Evolutionary conservation across 1,140 invertebrate genomes (phyloP), one percentile per base, ranked within the genome.

Genomic region (Trigoniulus corallinus): DNA sequence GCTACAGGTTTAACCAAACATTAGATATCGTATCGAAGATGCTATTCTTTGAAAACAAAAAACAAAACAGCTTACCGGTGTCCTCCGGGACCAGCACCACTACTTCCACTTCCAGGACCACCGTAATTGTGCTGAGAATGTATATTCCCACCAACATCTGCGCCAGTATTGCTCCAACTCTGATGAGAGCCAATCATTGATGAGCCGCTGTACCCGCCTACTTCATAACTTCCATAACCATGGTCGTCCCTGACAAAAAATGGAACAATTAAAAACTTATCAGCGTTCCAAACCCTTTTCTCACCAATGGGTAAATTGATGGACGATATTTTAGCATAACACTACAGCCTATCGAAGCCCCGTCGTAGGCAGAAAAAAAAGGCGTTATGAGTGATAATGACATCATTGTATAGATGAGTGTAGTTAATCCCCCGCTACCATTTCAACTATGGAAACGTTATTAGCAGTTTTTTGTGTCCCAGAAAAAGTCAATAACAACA

Each of bases 41-140:
- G 7, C 21, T 7, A 24, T 7, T 44, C 12, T 18, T 3, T 7
- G 18, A 26, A 46, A 24, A n/a, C 20, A 1, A 18, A 52, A 53
- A 21, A 41, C 18, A 21, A 39, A 37, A 51, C 13, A 21, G 1
- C 12, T 10, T 24, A 52, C 45, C 42, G 39, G 34, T 55, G 49
- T 18, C 40, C 22, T n/a, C 50, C 39, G 25, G 51, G 48, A 47
- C 42, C 67, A 68, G 63, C 65, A 0, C 64, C 63, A 25, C 65
- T 63, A 45, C 66, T 60, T 1, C 64, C 66, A 53, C 68, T 66
- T 0, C 64, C 62, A 15, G 57, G 61, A 2, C 60, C 60, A 24
- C 59, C 59, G 23, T 50, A 51, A 48, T 25, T 41, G 37, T 20
- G 47, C 29, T 22, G 47, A 27, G 43, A 53, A 23, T 20, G 43